Base-by-base conservation (phyloP, 2,888 invertebrate species). In the Dysmachus trigonus region DNA sequence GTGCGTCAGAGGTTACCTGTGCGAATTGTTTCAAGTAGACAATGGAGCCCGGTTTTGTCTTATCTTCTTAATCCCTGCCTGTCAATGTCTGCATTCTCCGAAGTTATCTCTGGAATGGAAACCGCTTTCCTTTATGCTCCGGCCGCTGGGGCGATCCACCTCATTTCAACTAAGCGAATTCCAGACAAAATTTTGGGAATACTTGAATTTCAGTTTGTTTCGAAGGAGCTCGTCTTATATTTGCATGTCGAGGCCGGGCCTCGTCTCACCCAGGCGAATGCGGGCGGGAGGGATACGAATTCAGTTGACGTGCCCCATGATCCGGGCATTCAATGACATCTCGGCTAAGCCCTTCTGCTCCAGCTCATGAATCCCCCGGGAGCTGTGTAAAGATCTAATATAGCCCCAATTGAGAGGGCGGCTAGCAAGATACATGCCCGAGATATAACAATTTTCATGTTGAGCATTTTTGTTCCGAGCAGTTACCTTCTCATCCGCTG, bases 41-140 rank as follows among this genome's bases (percentile, higher is more conserved):
- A 3, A 62, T 5, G 27, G 27, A n/a, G 22, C 7, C 27, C 62
- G 62, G 62, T 22, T 62, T 62, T 62, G 62, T 62, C 62, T 62
- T 27, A 62, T 27, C 27, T 62, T 10, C 62, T 62, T 62, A 62
- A 62, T 62, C 62, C 62, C 31, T 18, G 79, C 79, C 22, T 47
- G 47, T 79, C 79, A 79, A 47, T 79, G 47, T 51, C 51, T 41
- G 30, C 5, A 79, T 30, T 27, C 15, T 79, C 47, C 38, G 15
- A 79, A 79, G 79, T 79, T 79, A 79, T 79, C 31, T 79, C 18
- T 79, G 79, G 51, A 79, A 79, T 79, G 79, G 51, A 47, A 79
- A 30, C 30, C 51, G 41, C 38, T 47, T 51, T n/a, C 30, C 27
- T 79, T 35, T 79, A 79, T 47, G n/a, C 79, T 51, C 47, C n/a